Percentiles rank a stretch among this genome's conserved stretches.
Conservation (phyloP, 2,113 vertebrate genomes). For the Microtus richardsoni region DNA sequence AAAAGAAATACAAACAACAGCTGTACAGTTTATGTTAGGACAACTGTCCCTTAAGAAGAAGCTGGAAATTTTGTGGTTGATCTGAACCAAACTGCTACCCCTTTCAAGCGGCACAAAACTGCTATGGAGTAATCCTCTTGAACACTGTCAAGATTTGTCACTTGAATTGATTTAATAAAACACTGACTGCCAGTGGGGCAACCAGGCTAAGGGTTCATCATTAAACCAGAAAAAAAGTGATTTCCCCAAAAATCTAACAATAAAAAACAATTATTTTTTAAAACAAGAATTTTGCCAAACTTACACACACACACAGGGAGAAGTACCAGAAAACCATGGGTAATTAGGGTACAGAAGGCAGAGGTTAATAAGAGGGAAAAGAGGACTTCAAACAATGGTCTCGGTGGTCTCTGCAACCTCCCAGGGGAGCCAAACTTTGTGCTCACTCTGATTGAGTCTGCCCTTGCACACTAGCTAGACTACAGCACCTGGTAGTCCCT, state of each 20-base stretch:
- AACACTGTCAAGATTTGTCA: no score
- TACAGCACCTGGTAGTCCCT: not conserved
- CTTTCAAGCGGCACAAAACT: not conserved
- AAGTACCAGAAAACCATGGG: not conserved
- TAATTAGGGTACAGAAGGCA: not conserved
- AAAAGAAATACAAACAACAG: not conserved
- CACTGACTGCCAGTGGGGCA: no score
- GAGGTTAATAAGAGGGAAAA: not conserved
- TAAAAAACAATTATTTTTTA: not conserved
- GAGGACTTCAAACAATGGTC: not conserved
- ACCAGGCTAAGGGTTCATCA: not conserved
- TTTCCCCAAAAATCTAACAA: slow-evolving; percentile 9
- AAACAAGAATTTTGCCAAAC: not conserved
- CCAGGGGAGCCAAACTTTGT: not conserved
- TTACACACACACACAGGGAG: not conserved
- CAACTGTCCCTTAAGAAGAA: not conserved
- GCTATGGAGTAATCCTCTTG: no score
- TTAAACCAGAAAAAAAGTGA: not conserved
- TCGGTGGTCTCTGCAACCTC: not conserved
- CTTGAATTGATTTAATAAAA: no score
- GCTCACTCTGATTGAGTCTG: not conserved
- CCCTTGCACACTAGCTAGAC: not conserved
- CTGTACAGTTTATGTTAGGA: not conserved
- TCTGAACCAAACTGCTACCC: slow-evolving; percentile 35
- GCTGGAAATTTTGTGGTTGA: not conserved